phyloP scores from a whole-genome alignment of 2,797 vertebrate species.

The Myiothlypis chrysogaster region DNA sequence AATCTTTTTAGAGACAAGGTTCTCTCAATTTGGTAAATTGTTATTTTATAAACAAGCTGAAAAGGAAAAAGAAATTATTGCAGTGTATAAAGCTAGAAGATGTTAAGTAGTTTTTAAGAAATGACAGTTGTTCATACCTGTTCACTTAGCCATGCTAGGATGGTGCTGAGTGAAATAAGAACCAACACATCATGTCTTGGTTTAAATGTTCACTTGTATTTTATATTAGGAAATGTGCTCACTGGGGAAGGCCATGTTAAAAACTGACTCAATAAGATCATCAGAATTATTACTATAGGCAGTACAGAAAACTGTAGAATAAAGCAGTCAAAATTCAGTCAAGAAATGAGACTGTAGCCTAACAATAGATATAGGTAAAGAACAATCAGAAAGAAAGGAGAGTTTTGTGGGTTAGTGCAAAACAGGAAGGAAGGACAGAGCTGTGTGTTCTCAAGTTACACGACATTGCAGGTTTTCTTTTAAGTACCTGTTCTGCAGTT shows the following conservation, averaged over 20 bases:
- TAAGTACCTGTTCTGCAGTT: not conserved
- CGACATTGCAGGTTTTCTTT: not conserved
- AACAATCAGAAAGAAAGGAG: not conserved
- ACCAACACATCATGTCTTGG: not conserved
- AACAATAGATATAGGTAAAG: not conserved
- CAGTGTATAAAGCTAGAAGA: not conserved
- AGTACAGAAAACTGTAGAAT: not conserved
- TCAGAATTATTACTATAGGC: not conserved
- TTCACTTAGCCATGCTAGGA: not conserved
- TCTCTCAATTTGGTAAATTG: not conserved
- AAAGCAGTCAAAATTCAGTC: not conserved
- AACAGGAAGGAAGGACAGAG: slow-evolving; percentile 16
- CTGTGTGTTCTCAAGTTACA: not conserved
- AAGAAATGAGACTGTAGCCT: not conserved
- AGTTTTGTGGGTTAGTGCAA: not conserved
- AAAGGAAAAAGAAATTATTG: not conserved
- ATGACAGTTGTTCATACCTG: not conserved
- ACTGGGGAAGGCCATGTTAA: not conserved
- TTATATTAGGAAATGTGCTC: not conserved
- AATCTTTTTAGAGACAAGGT: not conserved
- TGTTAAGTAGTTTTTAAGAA: not conserved
- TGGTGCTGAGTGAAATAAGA: not conserved
- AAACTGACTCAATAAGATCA: not conserved
- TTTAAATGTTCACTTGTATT: not conserved
- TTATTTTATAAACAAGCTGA: not conserved